A percentile compares a stretch with the other conserved stretches of the same genome.
phyloP scores from a whole-genome alignment of 2,888 invertebrate genomes.

The Ophion ellenae region DNA sequence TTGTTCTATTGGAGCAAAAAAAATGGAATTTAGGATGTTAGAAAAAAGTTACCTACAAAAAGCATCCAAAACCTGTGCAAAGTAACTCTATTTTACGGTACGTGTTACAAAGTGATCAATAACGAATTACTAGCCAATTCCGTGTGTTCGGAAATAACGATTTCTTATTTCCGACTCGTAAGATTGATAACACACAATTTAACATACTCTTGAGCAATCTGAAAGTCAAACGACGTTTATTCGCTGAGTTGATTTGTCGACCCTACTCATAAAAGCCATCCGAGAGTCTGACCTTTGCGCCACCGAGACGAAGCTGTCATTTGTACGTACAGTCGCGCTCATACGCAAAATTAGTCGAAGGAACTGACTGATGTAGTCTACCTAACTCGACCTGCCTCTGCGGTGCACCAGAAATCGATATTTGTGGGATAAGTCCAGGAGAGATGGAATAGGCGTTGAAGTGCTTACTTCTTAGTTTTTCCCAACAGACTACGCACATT shows the following conservation, averaged over 20 bases:
- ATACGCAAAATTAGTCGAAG: conserved; percentile 46
- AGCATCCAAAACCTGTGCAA: too few species aligned
- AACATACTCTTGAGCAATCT: not conserved
- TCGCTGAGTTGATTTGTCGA: conserved; percentile 10
- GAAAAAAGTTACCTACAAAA: too few species aligned
- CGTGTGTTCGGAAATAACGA: not conserved
- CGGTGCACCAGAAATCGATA: conserved; percentile 28
- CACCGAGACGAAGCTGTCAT: conserved; percentile 14
- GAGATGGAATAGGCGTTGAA: conserved; percentile 9
- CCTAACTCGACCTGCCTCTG: conserved; percentile 5
- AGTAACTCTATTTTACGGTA: too few species aligned
- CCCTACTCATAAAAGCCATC: not conserved
- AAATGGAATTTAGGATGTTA: too few species aligned
- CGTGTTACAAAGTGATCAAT: not conserved
- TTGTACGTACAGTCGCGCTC: not conserved
- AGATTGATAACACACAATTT: not conserved
- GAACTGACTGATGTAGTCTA: conserved; percentile 5
- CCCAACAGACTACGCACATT: not conserved
- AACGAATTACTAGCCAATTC: not conserved
- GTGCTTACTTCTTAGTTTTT: not conserved
- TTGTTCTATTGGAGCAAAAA: too few species aligned
- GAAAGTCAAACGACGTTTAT: not conserved
- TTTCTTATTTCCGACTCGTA: not conserved
- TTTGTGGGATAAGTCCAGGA: conserved; percentile 7
- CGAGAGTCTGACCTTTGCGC: conserved; percentile 28